Conservation (phyloP, 2,113 vertebrate species). For the Nycticorax nycticorax region DNA sequence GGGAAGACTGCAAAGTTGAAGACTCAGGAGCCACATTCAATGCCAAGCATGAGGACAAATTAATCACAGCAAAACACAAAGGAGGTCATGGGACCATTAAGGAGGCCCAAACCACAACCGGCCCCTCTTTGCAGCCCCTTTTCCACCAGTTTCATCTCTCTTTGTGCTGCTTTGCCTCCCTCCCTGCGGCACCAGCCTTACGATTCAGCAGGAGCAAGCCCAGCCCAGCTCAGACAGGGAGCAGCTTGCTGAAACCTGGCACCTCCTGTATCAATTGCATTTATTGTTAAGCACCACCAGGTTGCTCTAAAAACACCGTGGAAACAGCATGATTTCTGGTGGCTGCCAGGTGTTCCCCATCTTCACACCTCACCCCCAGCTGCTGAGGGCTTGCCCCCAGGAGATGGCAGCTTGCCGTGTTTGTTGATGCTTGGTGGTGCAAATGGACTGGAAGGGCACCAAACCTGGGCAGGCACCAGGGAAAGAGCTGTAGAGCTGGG, state of each 20-base stretch:
- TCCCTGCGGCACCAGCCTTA: neutral
- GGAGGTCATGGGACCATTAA: neutral
- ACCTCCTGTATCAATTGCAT: neutral
- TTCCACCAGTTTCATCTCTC: neutral
- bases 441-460: neutral
- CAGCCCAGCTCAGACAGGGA: neutral
- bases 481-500: neutral
- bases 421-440: neutral
- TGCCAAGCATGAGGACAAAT: neutral
- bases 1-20: neutral
- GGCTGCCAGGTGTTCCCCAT: neutral
- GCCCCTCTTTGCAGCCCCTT: neutral
- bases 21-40: neutral
- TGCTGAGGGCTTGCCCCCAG: neutral
- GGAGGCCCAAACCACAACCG: neutral
- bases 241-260: neutral
- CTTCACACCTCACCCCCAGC: neutral
- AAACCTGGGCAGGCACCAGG: neutral
- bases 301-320: neutral
- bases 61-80: neutral
- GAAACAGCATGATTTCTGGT: neutral
- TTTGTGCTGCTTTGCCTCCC: neutral
- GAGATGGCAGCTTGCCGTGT: rapidly evolving
- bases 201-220: neutral
- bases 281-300: neutral